Conservation (phyloP, 2,888 invertebrate genomes). For the Osmoderma eremita region DNA sequence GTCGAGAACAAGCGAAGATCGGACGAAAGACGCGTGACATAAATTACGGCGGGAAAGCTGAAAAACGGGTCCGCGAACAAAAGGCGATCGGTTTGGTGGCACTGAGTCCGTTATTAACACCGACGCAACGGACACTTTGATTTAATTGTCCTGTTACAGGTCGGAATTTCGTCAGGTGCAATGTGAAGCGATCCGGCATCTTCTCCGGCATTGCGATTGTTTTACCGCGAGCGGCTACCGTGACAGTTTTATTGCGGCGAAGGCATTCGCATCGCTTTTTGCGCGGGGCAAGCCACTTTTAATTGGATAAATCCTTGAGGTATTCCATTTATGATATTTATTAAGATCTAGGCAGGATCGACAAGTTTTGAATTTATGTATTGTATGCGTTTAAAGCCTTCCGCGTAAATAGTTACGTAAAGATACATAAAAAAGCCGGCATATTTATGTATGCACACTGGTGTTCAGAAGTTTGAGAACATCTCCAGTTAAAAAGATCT, state of each 20-base stretch:
- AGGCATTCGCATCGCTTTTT: conserved; percentile 48
- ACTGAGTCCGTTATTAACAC: conserved; percentile 55
- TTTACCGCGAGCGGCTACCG: conserved; percentile 48
- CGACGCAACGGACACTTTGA: conserved; percentile 59
- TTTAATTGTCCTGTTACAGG: conserved; percentile 58
- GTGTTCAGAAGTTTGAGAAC: no score
- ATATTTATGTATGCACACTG: no score
- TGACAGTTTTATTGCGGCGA: conserved; percentile 55
- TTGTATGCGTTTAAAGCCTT: neutral
- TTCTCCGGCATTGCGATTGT: conserved; percentile 48
- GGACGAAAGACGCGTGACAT: conserved; percentile 49
- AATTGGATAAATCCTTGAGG: conserved; percentile 46
- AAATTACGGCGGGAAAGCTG: conserved; percentile 55
- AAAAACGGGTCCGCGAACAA: conserved; percentile 49
- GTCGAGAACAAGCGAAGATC: conserved; percentile 29
- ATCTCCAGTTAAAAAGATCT: no score
- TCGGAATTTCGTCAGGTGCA: conserved; percentile 59
- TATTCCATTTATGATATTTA: conserved; percentile 41
- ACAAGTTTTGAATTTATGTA: conserved; percentile 32
- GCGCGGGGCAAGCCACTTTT: conserved; percentile 44
- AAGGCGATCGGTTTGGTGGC: conserved; percentile 54
- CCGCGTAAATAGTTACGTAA: no score
- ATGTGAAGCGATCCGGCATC: conserved; percentile 50
- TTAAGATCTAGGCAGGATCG: conserved; percentile 39
- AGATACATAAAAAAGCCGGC: no score